A percentile compares a stretch with the other conserved stretches of the same genome.
These are phyloP conservation scores for Drosophila vallismaia DNA, from an alignment of 2,888 invertebrate species.

Conservation along the genomic window DNA sequence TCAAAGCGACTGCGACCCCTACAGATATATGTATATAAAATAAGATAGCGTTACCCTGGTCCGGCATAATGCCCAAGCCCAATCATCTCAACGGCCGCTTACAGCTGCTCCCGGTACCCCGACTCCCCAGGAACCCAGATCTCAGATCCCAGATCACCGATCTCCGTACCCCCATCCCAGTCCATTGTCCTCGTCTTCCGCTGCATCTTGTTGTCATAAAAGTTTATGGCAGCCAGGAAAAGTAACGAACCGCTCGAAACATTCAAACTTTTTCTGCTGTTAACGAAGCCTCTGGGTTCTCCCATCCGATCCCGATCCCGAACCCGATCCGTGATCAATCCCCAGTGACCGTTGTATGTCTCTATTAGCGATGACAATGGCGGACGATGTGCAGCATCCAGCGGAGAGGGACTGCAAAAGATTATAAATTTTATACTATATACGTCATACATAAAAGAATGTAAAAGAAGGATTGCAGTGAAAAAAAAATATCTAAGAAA, in stretches of 20 bases:
- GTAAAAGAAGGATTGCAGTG: slow-evolving; percentile 19
- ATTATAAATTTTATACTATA: slow-evolving; percentile 70
- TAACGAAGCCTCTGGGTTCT: slow-evolving; percentile 31
- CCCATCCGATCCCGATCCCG: slow-evolving; percentile 22
- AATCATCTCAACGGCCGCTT: slow-evolving; percentile 74
- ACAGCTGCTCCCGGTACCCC: slow-evolving; percentile 64
- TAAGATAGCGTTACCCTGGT: slow-evolving; percentile 20
- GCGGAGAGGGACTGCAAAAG: slow-evolving; percentile 55
- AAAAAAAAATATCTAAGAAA: neutral
- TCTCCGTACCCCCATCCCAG: slow-evolving; percentile 5
- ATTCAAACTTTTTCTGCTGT: slow-evolving; percentile 58
- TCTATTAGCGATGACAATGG: slow-evolving; percentile 73
- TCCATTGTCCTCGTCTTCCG: slow-evolving; percentile 66
- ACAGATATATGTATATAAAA: slow-evolving; percentile 37
- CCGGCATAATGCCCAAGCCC: slow-evolving; percentile 64
- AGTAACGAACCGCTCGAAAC: slow-evolving; percentile 65
- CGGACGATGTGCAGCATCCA: slow-evolving; percentile 49
- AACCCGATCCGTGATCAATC: slow-evolving; percentile 27
- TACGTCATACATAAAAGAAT: slow-evolving; percentile 30
- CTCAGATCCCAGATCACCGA: slow-evolving; percentile 54
- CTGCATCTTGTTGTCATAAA: slow-evolving; percentile 55
- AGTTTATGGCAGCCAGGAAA: slow-evolving; percentile 66
- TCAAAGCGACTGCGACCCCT: slow-evolving; percentile 60
- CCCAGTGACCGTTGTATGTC: slow-evolving; percentile 60
- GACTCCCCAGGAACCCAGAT: slow-evolving; percentile 40